Conservation (phyloP, 2,888 invertebrate genomes). For the Alloscopus bannaensis region DNA sequence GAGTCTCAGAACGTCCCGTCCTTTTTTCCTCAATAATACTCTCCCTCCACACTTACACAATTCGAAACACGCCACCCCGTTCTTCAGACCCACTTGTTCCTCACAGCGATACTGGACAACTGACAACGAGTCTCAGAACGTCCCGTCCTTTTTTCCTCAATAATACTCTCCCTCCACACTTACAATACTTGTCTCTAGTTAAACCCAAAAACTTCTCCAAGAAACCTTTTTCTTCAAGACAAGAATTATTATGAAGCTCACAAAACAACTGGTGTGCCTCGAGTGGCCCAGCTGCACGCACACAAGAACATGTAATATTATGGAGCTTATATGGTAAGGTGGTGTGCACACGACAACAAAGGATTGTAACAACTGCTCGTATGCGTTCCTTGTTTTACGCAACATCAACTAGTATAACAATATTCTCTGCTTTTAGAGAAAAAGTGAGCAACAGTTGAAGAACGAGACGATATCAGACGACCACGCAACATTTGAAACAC, state of each 20-base stretch:
- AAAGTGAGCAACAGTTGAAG: constrained; percentile 54
- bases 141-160: constrained; percentile 31
- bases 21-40: constrained; percentile 27
- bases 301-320: too few relatives aligned
- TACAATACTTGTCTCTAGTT: not conserved
- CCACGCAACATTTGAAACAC: constrained; percentile 41
- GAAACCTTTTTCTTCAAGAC: constrained; percentile 47
- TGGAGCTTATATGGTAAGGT: too few relatives aligned
- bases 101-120: constrained; percentile 64
- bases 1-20: constrained; percentile 32
- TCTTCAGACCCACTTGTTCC: constrained; percentile 38
- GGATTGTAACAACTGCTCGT: too few relatives aligned
- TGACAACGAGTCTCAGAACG: constrained; percentile 37
- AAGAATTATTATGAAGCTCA: not conserved
- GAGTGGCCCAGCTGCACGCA: too few relatives aligned
- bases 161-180: too few relatives aligned
- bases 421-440: not conserved
- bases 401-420: not conserved
- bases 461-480: constrained; percentile 24
- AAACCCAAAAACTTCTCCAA: constrained; percentile 28
- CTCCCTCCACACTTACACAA: too few relatives aligned
- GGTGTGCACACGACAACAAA: not conserved
- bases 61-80: constrained; percentile 36
- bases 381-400: not conserved
- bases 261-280: constrained; percentile 8